Conservation (phyloP, 2,888 invertebrate genomes). For the Noctua janthina region DNA sequence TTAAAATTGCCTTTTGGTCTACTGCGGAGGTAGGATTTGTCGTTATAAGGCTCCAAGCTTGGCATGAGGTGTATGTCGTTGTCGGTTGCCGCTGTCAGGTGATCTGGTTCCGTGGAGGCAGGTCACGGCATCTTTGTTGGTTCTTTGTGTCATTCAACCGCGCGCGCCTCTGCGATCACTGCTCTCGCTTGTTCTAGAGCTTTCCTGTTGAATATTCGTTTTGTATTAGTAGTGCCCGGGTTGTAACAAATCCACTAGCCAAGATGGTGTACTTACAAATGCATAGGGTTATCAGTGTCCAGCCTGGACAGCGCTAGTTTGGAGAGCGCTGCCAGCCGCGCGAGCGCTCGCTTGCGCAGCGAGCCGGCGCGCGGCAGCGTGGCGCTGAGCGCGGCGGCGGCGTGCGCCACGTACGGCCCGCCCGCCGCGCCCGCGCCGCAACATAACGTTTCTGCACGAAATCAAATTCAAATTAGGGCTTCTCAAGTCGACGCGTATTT, state of each 20-base stretch:
- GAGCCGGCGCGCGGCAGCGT: constrained; percentile 80
- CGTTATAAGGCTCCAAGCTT: neutral
- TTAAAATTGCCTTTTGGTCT: no score
- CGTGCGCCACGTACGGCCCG: constrained; percentile 69
- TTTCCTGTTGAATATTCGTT: constrained; percentile 76
- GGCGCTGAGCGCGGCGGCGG: constrained; percentile 75
- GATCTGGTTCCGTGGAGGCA: neutral
- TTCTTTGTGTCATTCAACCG: constrained; percentile 72
- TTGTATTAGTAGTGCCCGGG: neutral
- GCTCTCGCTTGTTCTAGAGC: constrained; percentile 83
- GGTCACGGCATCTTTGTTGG: neutral
- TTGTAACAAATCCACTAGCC: neutral
- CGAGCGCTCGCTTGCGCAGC: constrained; percentile 81
- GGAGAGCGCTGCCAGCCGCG: constrained; percentile 84
- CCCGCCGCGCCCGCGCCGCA: constrained; percentile 83
- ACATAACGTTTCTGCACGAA: constrained; percentile 78
- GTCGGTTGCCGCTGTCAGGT: neutral
- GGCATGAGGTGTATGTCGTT: neutral
- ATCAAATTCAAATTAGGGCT: neutral
- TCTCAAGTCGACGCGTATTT: neutral
- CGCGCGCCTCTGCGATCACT: constrained; percentile 82
- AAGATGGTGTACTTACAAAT: constrained; percentile 75
- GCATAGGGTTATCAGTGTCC: constrained; percentile 82
- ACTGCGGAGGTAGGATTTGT: neutral
- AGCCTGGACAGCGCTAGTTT: constrained; percentile 80